These are phyloP conservation scores for Girardinus metallicus DNA, from an alignment of 2,797 vertebrate genomes.

Conservation along the genomic window DNA sequence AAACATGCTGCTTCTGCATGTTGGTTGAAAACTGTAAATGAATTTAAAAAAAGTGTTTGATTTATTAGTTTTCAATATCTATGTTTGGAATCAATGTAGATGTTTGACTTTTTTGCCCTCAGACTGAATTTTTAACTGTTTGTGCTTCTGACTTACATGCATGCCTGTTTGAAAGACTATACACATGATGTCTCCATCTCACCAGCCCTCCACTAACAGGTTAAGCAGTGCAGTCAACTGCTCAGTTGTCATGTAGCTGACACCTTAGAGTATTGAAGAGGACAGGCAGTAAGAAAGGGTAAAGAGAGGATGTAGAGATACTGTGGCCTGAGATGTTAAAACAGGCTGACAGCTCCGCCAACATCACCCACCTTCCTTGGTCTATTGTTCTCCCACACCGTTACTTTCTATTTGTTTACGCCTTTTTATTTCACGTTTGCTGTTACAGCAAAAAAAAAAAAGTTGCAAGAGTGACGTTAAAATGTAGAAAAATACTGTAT, in stretches of 20 bases:
- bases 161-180: neutral
- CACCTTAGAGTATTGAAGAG: constrained; percentile 48
- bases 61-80: neutral
- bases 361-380: constrained; percentile 37
- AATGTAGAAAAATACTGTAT: neutral
- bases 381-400: neutral
- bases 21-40: neutral
- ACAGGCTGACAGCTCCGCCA: constrained; percentile 43
- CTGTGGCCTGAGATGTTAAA: constrained; percentile 40
- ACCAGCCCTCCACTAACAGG: constrained; percentile 8
- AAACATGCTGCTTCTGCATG: neutral
- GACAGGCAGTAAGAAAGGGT: constrained; percentile 23
- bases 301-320: constrained; percentile 9
- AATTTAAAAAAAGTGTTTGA: neutral
- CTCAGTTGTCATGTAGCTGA: constrained; percentile 37
- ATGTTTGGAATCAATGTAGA: neutral
- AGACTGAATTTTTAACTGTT: neutral
- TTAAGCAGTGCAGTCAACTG: constrained; percentile 35
- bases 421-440: neutral
- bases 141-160: neutral
- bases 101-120: neutral
- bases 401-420: neutral
- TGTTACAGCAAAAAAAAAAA: neutral
- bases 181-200: neutral
- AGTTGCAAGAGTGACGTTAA: neutral